phyloP scores from a whole-genome alignment of 2,113 vertebrate species.

The Montifringilla adamsi region DNA sequence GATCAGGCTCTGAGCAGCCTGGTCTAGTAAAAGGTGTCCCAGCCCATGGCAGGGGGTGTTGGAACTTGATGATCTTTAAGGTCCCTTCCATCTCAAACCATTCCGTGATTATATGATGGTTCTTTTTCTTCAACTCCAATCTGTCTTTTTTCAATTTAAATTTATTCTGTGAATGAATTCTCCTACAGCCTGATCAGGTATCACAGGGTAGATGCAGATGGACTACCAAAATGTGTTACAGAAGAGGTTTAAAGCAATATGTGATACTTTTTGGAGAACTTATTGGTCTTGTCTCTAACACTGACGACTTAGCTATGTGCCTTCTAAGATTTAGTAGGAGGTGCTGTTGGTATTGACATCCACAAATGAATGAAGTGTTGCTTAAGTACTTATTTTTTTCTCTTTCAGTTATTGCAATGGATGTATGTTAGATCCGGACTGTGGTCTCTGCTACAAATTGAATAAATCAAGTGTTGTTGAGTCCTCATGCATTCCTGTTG shows the following conservation, averaged over 20 bases:
- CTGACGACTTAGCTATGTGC: background rate
- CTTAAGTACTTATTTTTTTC: background rate
- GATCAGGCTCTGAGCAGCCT: background rate
- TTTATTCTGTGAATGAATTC: background rate
- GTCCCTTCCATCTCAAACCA: background rate
- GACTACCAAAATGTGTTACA: background rate
- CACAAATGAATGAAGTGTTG: background rate
- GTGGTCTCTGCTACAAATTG: slow-evolving; percentile 94
- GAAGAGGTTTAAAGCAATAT: background rate
- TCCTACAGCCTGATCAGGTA: background rate
- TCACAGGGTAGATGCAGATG: background rate
- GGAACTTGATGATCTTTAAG: background rate
- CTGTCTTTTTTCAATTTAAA: background rate
- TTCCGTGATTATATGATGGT: background rate
- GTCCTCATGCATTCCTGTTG: slow-evolving; percentile 88
- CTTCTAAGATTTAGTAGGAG: background rate
- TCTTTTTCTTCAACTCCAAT: background rate
- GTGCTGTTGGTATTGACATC: background rate
- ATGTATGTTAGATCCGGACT: slow-evolving; percentile 94
- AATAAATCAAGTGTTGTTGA: slow-evolving; percentile 83
- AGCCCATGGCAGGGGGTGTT: background rate
- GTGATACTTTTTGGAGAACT: background rate
- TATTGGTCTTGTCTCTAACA: background rate
- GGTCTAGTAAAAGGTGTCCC: background rate
- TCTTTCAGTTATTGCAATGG: slow-evolving; percentile 86